These are phyloP conservation scores for Xestia xanthographa DNA, from an alignment of 2,888 invertebrate species.

Conservation along the genomic window DNA sequence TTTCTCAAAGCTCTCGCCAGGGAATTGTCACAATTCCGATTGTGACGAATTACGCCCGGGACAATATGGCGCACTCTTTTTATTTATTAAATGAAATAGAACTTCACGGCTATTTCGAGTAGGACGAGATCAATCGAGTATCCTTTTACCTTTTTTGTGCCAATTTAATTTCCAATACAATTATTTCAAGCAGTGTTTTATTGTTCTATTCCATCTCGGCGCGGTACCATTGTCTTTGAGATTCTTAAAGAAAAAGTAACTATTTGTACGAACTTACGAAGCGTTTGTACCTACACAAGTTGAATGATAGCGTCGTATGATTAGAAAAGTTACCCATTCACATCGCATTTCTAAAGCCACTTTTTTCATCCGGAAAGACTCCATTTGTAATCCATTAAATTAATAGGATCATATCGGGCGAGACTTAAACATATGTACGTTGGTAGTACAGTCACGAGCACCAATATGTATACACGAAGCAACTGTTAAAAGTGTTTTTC, in stretches of 20 bases:
- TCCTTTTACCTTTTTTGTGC: conserved; percentile 10
- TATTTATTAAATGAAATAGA: conserved; percentile 81
- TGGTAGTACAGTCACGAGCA: too few species aligned
- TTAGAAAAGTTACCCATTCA: conserved; percentile 24
- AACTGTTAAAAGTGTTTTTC: too few species aligned
- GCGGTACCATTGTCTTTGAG: not conserved
- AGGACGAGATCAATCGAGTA: conserved; percentile 54
- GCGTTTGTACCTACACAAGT: not conserved
- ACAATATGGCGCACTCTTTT: conserved; percentile 78
- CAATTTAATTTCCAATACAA: conserved; percentile 24
- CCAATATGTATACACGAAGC: too few species aligned
- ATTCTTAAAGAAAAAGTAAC: not conserved
- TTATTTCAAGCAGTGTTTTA: conserved; percentile 16
- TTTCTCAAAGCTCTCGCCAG: conserved; percentile 88
- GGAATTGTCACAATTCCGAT: conserved; percentile 89
- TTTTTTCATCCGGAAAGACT: conserved; percentile 30
- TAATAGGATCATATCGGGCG: conserved; percentile 50
- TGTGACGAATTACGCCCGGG: conserved; percentile 87
- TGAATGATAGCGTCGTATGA: not conserved
- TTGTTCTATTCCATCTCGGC: not conserved
- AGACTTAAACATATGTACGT: conserved; percentile 5
- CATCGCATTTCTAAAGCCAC: conserved; percentile 13
- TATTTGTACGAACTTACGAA: not conserved
- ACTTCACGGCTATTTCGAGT: conserved; percentile 65
- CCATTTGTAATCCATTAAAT: conserved; percentile 58